A percentile compares a stretch with the other conserved stretches of the same genome.
These are phyloP conservation scores for Dryobotodes eremita DNA, from an alignment of 2,888 invertebrate species.

Conservation along the genomic window DNA sequence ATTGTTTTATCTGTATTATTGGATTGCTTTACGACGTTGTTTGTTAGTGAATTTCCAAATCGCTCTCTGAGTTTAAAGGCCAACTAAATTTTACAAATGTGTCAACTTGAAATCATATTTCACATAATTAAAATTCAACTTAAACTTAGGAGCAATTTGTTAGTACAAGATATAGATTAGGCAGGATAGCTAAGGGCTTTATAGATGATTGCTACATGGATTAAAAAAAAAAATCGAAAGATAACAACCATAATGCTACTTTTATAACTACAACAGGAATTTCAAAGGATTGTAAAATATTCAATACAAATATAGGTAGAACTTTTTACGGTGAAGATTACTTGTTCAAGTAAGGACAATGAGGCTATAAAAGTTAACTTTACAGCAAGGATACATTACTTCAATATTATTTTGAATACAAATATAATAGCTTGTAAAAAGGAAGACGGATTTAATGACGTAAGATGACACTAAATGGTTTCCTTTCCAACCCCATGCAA, in stretches of 20 bases:
- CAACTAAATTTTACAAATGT: neutral
- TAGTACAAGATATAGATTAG: neutral
- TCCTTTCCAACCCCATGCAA: neutral
- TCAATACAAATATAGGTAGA: conserved; percentile 27
- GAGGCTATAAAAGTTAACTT: conserved; percentile 51
- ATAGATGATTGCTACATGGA: neutral
- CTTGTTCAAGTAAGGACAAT: conserved; percentile 56
- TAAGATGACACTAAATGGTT: conserved; percentile 12
- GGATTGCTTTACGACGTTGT: neutral
- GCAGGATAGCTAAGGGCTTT: neutral
- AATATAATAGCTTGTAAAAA: conserved; percentile 56
- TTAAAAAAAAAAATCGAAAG: no score
- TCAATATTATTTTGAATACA: conserved; percentile 42
- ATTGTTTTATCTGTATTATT: neutral
- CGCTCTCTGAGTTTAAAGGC: neutral
- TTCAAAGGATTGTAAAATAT: conserved; percentile 43
- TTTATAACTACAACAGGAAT: conserved; percentile 19
- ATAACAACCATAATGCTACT: neutral
- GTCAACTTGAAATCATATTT: neutral
- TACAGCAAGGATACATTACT: conserved; percentile 53
- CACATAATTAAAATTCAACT: neutral
- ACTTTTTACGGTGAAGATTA: conserved; percentile 44
- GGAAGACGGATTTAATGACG: conserved; percentile 38
- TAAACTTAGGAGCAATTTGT: neutral
- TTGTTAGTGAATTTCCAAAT: neutral